phyloP scores from a whole-genome alignment of 2,113 vertebrate genomes.

The Daboia siamensis region DNA sequence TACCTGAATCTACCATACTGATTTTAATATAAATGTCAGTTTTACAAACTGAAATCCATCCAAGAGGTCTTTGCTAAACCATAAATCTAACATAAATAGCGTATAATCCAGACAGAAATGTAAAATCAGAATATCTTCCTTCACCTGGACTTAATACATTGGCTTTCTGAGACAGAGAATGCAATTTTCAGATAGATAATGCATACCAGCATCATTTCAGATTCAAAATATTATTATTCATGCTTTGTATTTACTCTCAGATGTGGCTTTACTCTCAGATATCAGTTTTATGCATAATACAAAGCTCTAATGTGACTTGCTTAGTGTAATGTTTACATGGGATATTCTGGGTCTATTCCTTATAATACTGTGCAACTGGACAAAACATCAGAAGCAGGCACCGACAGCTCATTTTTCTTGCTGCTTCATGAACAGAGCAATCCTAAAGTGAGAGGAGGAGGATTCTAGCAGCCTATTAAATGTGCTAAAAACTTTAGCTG shows the following conservation, averaged over 20 bases:
- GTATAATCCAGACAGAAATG: not conserved
- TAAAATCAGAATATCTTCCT: not conserved
- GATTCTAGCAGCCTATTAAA: not conserved
- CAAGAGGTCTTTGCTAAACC: not conserved
- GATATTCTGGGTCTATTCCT: not conserved
- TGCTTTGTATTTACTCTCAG: not conserved
- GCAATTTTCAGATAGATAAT: not conserved
- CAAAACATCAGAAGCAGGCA: not conserved
- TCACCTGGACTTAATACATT: not conserved
- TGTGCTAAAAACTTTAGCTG: not conserved
- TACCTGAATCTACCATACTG: not conserved
- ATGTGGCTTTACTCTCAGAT: not conserved
- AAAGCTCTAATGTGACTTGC: not conserved
- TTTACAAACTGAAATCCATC: not conserved
- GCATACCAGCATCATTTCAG: not conserved
- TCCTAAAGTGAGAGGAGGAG: not conserved
- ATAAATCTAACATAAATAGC: not conserved
- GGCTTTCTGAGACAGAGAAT: not conserved
- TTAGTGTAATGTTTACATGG: not conserved
- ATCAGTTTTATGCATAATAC: not conserved
- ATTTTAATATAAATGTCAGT: not conserved
- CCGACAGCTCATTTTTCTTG: not conserved
- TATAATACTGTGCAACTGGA: not conserved
- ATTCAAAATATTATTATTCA: not conserved
- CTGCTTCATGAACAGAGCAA: not conserved